Conservation (phyloP, 2,888 invertebrate genomes). For the Tholera decimalis region DNA sequence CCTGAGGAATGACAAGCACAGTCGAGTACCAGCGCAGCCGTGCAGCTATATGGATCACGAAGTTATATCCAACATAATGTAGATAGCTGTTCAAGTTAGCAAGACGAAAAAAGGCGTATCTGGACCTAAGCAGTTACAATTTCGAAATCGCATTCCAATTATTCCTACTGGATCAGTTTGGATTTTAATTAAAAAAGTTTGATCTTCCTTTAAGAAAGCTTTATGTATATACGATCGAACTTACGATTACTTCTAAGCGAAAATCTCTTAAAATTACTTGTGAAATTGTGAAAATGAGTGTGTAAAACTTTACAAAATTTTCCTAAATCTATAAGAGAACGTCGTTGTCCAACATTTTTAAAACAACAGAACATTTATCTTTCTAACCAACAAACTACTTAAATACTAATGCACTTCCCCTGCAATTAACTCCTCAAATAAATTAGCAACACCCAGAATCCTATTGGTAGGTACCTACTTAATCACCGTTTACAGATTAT, state of each 20-base stretch:
- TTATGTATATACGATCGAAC: background rate
- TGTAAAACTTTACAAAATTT: background rate
- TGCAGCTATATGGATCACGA: conserved; percentile 57
- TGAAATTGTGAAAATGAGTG: too few species aligned
- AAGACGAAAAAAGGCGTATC: background rate
- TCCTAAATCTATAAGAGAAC: too few species aligned
- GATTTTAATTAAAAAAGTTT: too few species aligned
- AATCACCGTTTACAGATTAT: conserved; percentile 30
- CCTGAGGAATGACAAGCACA: conserved; percentile 52
- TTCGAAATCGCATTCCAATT: background rate
- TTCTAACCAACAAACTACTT: too few species aligned
- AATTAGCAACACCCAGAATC: conserved; percentile 10
- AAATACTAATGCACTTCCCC: background rate
- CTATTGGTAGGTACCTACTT: background rate
- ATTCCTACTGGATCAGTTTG: too few species aligned
- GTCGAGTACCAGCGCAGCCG: conserved; percentile 38
- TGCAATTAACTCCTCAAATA: background rate
- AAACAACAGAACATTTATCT: background rate
- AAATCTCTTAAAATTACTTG: too few species aligned
- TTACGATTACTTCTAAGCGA: background rate
- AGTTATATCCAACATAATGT: conserved; percentile 22
- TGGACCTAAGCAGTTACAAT: too few species aligned
- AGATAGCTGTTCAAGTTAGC: conserved; percentile 1
- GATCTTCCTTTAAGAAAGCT: background rate
- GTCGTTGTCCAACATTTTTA: too few species aligned